Base-by-base conservation (phyloP, 2,888 invertebrate species). In the Clistopyga incitator region DNA sequence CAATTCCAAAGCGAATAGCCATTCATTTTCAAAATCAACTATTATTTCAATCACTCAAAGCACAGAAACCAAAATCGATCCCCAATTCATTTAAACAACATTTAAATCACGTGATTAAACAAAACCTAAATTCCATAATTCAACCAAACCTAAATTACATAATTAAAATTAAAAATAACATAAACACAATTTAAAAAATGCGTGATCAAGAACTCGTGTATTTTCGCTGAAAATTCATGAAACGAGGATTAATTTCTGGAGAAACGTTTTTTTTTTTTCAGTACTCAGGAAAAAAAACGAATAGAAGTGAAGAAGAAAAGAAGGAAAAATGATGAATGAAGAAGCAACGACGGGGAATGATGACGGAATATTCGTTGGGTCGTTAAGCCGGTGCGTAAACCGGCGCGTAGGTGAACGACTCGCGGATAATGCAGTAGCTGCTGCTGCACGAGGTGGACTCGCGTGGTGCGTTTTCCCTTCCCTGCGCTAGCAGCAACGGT, bases 381-480 rank as follows among this genome's bases (percentile, higher is more conserved):
- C 74, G 74, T 74, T 61, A 29, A 50, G 45, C 59, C 74, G 74
- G 59, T 74, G 74, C 61, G 74, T 74, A 74, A 61, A 61, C 61
- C 74, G 74, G 74, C 50, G 74, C 50, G 74, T 78, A 74, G 81
- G 84, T 84, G 77, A 84, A 84, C 84, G 84, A 84, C 84, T 84
- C 84, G 29, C 52, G 68, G 50, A 61, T 81, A 84, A 78, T 78
- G 81, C 81, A 81, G 54, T 45, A 64, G 68, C 76, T 23, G 52
- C 20, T 45, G 1, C n/a, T 10, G 61, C 61, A 56, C 11, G 13
- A 59, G 81, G 72, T 81, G 68, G 52, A 74, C 71, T 74, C 68
- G 61, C 82, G 70, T 78, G 71, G 65, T 72, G 29, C 50, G 20
- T 71, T n/a, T n/a, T 56, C 65, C 25, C 50, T 77, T 76, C 65